A percentile compares a stretch with the other conserved stretches of the same genome.
These are phyloP conservation scores for Heptranchias perlo DNA, from an alignment of 2,113 vertebrate genomes.

Conservation along the genomic window DNA sequence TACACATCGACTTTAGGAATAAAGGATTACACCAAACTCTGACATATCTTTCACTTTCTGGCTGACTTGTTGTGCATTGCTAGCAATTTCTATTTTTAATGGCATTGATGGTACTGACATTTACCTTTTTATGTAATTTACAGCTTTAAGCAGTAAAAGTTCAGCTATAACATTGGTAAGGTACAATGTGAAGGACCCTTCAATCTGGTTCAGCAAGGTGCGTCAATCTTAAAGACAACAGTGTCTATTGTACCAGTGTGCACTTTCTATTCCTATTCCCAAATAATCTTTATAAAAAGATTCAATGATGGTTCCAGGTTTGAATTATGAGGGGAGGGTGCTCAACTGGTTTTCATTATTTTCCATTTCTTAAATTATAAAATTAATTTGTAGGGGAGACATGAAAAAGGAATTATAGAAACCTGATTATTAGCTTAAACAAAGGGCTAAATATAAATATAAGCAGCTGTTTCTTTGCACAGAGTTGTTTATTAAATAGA, in stretches of 20 bases:
- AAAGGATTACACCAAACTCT: background rate
- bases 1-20: background rate
- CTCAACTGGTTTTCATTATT: background rate
- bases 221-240: background rate
- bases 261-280: background rate
- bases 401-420: background rate
- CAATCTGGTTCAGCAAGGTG: too few relatives aligned
- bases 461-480: background rate
- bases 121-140: background rate
- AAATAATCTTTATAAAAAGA: background rate
- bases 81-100: constrained; percentile 5
- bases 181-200: background rate
- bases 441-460: background rate
- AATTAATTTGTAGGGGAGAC: background rate
- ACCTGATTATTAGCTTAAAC: background rate
- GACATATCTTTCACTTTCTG: background rate
- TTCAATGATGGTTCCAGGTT: background rate
- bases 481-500: background rate
- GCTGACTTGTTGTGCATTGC: constrained; percentile 3
- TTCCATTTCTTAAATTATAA: constrained; percentile 11
- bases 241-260: too few relatives aligned
- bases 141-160: background rate
- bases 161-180: background rate
- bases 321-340: background rate
- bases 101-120: background rate